phyloP scores from a whole-genome alignment of 2,797 vertebrate species.

The Mus spretus region DNA sequence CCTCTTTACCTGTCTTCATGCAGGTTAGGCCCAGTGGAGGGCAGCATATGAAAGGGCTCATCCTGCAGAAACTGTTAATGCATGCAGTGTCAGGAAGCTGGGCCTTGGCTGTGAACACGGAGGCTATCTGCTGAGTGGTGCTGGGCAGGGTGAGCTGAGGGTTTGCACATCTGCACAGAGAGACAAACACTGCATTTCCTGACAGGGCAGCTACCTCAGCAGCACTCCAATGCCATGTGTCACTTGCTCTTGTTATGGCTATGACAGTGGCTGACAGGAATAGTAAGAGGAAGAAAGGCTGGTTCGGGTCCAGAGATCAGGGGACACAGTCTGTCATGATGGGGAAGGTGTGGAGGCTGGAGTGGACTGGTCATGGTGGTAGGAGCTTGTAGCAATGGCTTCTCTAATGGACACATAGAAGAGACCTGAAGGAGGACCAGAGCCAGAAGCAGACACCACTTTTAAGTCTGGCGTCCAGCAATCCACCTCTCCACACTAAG shows the following conservation, averaged over 20 bases:
- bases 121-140: fast-evolving
- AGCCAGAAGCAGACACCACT: background rate
- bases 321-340: background rate
- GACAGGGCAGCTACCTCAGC: background rate
- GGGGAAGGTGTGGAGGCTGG: background rate
- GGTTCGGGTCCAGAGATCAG: background rate
- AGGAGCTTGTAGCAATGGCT: background rate
- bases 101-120: background rate
- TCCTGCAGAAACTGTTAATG: background rate
- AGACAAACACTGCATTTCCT: background rate
- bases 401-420: background rate
- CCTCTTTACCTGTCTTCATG: background rate
- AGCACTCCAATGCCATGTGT: fast-evolving
- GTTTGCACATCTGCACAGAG: background rate
- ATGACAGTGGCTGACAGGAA: background rate
- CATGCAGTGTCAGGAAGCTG: no score
- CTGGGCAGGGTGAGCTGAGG: background rate
- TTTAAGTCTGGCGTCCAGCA: background rate
- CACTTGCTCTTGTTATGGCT: background rate
- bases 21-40: background rate
- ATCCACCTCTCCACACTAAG: background rate
- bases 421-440: background rate
- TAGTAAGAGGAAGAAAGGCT: no score
- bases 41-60: background rate
- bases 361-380: background rate